These are phyloP conservation scores for Spheniscus mendiculus DNA, from an alignment of 2,113 vertebrate genomes.

Conservation along the genomic window DNA sequence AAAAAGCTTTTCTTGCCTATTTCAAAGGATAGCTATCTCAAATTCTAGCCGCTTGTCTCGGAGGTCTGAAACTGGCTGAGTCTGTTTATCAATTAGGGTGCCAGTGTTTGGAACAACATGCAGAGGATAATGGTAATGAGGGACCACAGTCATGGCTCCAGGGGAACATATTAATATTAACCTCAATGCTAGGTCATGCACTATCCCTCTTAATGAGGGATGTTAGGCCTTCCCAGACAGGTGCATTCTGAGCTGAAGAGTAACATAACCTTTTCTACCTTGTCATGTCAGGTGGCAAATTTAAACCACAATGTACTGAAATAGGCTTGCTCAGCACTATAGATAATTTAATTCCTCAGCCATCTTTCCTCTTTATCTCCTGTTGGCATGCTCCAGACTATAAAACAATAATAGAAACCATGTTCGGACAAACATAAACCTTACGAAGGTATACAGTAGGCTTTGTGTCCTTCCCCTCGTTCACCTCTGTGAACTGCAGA, in stretches of 20 bases:
- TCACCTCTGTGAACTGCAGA: background rate
- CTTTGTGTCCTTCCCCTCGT: background rate
- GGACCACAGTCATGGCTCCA: background rate
- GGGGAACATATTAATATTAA: background rate
- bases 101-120: background rate
- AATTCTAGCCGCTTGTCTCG: background rate
- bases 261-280: constrained; percentile 38
- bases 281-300: constrained; percentile 54
- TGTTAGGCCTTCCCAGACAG: constrained; percentile 35
- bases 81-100: constrained; percentile 4
- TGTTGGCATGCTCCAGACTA: background rate
- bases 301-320: constrained; percentile 7
- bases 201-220: constrained; percentile 17
- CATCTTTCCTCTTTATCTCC: constrained; percentile 35
- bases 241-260: constrained; percentile 3
- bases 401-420: background rate
- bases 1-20: background rate
- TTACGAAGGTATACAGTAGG: background rate
- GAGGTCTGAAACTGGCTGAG: background rate
- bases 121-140: constrained; percentile 15
- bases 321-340: constrained; percentile 17
- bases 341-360: constrained; percentile 35
- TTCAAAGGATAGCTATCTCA: background rate
- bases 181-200: background rate
- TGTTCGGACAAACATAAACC: background rate